A percentile compares a stretch with the other conserved stretches of the same genome.
These are phyloP conservation scores for Bombus sylvicola DNA, from an alignment of 1,140 invertebrate genomes.

Conservation along the genomic window DNA sequence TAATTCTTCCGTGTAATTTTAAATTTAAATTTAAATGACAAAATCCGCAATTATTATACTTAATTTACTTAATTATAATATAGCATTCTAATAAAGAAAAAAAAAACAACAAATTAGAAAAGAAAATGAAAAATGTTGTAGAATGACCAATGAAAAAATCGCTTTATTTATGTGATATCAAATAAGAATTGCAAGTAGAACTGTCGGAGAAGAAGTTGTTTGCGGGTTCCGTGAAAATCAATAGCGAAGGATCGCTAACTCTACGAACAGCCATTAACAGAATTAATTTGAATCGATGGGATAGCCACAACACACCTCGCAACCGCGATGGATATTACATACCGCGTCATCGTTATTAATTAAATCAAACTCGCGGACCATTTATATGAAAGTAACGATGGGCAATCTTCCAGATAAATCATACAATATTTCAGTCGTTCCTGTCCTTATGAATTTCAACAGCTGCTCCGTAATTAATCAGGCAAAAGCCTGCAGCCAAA, in stretches of 20 bases:
- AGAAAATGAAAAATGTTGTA: too few species aligned
- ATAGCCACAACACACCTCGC: neutral
- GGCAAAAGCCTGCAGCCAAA: too few species aligned
- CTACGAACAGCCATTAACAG: conserved; percentile 26
- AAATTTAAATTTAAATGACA: too few species aligned
- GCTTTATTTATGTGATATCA: neutral
- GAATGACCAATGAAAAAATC: too few species aligned
- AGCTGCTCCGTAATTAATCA: too few species aligned
- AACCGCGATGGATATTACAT: conserved; percentile 11
- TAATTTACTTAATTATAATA: too few species aligned
- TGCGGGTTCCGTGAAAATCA: neutral
- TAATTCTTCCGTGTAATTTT: too few species aligned
- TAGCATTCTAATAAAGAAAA: too few species aligned
- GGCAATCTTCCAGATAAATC: neutral
- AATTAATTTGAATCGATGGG: conserved; percentile 41
- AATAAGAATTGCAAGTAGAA: neutral
- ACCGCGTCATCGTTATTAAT: conserved; percentile 34
- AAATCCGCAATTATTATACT: too few species aligned
- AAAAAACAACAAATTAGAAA: too few species aligned
- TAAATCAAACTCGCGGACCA: conserved; percentile 23
- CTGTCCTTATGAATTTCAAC: neutral
- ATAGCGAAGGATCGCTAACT: conserved; percentile 21
- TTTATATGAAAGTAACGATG: neutral
- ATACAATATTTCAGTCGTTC: neutral
- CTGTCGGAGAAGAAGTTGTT: neutral